These are phyloP conservation scores for Capreolus pygargus DNA, from an alignment of 2,113 vertebrate species.

Conservation along the genomic window DNA sequence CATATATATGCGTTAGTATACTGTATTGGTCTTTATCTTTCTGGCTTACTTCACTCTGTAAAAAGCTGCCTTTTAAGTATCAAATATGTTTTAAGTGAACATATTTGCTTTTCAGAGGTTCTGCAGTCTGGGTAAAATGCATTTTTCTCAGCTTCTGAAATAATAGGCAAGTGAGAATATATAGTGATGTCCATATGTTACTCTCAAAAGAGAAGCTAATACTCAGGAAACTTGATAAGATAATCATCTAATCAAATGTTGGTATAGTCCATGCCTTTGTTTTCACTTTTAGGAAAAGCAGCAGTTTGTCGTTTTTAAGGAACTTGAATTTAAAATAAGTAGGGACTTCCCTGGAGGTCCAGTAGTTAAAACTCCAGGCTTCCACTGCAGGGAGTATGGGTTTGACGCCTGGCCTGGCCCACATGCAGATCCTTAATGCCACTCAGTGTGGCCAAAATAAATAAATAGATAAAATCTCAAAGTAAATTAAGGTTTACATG, in stretches of 20 bases:
- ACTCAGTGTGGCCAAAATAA: neutral
- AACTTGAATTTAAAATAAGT: neutral
- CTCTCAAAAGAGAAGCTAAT: conserved; percentile 3
- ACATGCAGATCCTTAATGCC: neutral
- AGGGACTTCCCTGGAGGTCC: neutral
- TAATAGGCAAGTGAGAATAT: neutral
- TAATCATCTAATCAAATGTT: conserved; percentile 13
- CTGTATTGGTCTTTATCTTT: no score
- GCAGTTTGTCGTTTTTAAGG: neutral
- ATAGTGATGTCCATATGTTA: neutral
- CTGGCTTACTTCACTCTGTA: no score
- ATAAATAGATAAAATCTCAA: neutral
- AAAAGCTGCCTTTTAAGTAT: neutral
- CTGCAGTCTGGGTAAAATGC: neutral
- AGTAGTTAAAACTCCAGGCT: neutral
- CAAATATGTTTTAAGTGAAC: neutral
- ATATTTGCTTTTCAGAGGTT: neutral
- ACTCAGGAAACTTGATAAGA: neutral
- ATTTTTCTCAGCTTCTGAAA: neutral
- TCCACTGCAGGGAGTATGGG: neutral
- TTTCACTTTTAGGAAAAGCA: conserved; percentile 20
- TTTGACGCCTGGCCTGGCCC: neutral
- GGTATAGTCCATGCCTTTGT: neutral
- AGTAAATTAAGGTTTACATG: neutral
- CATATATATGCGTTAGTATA: no score